Evolutionary conservation across 2,113 vertebrate species (phyloP), one percentile per base, ranked within the genome.

Genomic region (Callithrix jacchus): DNA sequence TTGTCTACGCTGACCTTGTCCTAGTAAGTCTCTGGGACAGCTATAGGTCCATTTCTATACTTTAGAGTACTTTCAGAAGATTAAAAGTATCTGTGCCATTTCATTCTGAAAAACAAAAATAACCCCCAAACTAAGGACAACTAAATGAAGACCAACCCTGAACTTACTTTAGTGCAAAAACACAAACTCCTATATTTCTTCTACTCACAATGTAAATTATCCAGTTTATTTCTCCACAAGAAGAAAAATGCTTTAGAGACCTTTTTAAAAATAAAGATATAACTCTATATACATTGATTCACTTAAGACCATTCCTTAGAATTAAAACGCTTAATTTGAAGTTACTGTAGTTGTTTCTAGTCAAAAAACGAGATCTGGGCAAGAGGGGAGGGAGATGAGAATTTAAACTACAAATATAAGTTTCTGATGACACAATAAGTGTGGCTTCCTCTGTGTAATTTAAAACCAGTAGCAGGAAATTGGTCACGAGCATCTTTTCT

Each of bases 351-450:
- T 23, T 56, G 68, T 42, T 91, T 61, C 47, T 45, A 40, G 89
- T 27, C 73, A 61, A 30, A 95, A 68, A 82, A 87, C 54, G 30
- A 87, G 73, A 85, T 61, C 18, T 27, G 17, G 45, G 30, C n/a
- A 45, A 17, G 42, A 76, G 21, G 17, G 49, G 23, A 35, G 79
- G 21, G 56, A 80, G 76, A 92, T 1, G 40, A 95, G 68, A 85
- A 87, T 73, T 95, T 92, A 92, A 87, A 83, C 40, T 61, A 70
- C 23, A 86, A 93, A 95, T 37, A 74, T 20, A 61, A 82, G 66
- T 58, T 91, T 87, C 85, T 79, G 52, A 84, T 86, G 92, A 47
- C 49, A 80, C 66, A 66, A 20, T 49, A 20, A 61, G 5, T 25
- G 56, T 66, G 37, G 86, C 61, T 94, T 95, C 91, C 91, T 52